Base-by-base conservation (phyloP, 1,140 invertebrate species). In the Drosophila burlai region DNA sequence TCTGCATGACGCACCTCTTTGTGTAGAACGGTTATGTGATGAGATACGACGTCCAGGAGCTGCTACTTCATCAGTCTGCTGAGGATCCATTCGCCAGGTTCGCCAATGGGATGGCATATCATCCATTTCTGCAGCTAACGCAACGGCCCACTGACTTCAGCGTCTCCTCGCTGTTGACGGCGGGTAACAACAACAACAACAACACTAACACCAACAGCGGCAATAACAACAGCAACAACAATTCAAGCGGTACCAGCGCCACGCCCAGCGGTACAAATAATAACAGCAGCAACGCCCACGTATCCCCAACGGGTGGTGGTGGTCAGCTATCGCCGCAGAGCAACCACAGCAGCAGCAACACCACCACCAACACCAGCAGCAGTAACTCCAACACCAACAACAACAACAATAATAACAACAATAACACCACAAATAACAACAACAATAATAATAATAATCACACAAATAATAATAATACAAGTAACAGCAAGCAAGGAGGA, bases 111-210 rank as follows among this genome's bases (percentile, higher is more conserved):
- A 95, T 95, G 94, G 95, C 95, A 93, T 95, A 95, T 94, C 95
- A 96, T 93, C 95, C 95, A 80, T 94, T 95, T 94, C 93, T 96
- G 93, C 95, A 95, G 94, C 94, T 95, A 93, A 94, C 95, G 96
- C 91, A 90, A 90, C 94, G 97, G 93, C 97, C 97, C 93, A 97
- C 97, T 89, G 98, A 98, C 95, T 98, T 98, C 94, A 97, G 97
- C 94, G 97, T 98, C 80, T 97, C 96, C 83, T 97, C 97, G 90
- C 94, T 98, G 93, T 95, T 98, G 87, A 97, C 97, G 81, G 95
- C 95, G 52, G 95, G 94, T 69, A 94, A 91, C 76, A 81, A 34
- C 64, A 85, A 46, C 60, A 85, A 2, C 55, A 94, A 91, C 76
- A 81, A 29, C 64, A n/a, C n/a, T n/a, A 80, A 1, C 47, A 74